Base-by-base conservation (phyloP, 2,888 invertebrate species). In the Clanis bilineata region DNA sequence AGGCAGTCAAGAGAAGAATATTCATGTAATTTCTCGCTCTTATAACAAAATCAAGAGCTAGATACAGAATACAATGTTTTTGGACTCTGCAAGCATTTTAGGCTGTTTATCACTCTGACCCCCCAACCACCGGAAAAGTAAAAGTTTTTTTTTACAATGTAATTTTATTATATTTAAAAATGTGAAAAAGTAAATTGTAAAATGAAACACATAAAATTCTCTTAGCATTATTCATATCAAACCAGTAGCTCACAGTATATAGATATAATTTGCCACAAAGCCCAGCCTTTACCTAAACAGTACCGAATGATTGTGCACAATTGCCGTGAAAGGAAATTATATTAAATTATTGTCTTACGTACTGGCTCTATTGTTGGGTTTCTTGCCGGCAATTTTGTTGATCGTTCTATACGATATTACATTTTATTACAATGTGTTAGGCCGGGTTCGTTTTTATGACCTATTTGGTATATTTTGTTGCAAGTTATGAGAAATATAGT, bases 321-420 rank as follows among this genome's bases (percentile, higher is more conserved):
- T 72, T 73, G 76, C 72, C 76, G 80, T 79, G 82, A 83, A 85
- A 83, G 85, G 81, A 86, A 86, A 85, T 85, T 80, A 82, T 77
- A 78, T 73, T 74, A 77, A 85, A 86, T 85, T 85, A 85, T 80
- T 82, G 78, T 82, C 77, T 82, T 76, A 75, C 66, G 59, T 62
- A 56, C 67, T 62, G 72, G 58, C 63, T 68, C 69, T 70, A 80
- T 80, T 80, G 80, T 80, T 62, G 64, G 18, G 67, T 69, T 70
- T 70, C 72, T 72, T 71, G 61, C 32, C 51, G 41, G 57, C 64
- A 64, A 68, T 71, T 68, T 56, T 66, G 54, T 64, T 57, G 68
- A 68, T 69, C 66, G 62, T 56, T 66, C 51, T 58, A 58, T 66
- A 67, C 68, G 68, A 71, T 73, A 72, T 55, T 21, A 59, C 63